phyloP scores from a whole-genome alignment of 2,797 vertebrate species.

The Euthynnus affinis region DNA sequence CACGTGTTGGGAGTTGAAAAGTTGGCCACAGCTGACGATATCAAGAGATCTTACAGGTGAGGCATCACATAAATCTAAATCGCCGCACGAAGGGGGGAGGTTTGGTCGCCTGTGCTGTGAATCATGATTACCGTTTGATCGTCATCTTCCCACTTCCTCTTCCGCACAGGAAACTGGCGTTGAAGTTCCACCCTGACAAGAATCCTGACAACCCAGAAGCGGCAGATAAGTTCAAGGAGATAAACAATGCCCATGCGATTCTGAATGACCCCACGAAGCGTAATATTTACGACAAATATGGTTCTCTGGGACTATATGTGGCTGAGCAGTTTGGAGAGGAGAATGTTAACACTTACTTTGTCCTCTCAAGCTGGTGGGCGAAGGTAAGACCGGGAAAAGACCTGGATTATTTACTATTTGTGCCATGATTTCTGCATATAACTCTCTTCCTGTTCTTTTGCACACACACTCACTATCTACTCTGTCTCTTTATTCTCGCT shows the following conservation, averaged over 20 bases:
- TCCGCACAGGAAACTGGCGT: constrained; percentile 91
- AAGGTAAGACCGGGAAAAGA: constrained; percentile 87
- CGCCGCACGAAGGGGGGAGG: not conserved
- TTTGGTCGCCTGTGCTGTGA: not conserved
- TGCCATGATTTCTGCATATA: not conserved
- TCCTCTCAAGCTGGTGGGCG: constrained; percentile 99
- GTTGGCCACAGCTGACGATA: constrained; percentile 95
- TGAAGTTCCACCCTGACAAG: constrained; percentile 99
- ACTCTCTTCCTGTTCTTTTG: not conserved
- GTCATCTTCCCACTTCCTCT: not conserved
- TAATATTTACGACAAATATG: constrained; percentile 99
- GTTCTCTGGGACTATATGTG: constrained; percentile 97
- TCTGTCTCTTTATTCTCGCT: not conserved
- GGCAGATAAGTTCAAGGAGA: constrained; percentile 98
- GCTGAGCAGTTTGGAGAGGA: constrained; percentile 99
- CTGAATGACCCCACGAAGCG: constrained; percentile 96
- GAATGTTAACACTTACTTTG: constrained; percentile 99
- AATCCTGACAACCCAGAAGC: constrained; percentile 99
- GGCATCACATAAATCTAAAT: constrained; percentile 14
- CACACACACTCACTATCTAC: not conserved
- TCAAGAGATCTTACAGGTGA: constrained; percentile 98
- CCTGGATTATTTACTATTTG: not conserved
- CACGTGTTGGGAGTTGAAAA: constrained; percentile 95
- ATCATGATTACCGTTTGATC: not conserved
- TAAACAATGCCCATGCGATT: constrained; percentile 97